A percentile compares a stretch with the other conserved stretches of the same genome.
Evolutionary conservation across 2,888 invertebrate genomes (phyloP).

Genomic region (Tholera decimalis): DNA sequence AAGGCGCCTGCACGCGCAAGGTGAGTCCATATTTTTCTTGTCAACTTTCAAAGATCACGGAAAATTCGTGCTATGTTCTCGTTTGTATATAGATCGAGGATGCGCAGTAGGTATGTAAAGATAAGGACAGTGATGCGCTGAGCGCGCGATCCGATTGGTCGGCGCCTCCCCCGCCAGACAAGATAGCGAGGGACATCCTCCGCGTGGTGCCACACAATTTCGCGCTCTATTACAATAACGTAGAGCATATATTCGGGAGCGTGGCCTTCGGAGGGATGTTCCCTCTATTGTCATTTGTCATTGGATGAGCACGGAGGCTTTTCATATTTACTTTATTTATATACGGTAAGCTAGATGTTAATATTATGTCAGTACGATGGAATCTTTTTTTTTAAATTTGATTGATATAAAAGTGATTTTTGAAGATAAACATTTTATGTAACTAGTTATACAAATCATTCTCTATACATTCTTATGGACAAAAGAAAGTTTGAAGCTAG

Average conservation of each 20-base stretch:
- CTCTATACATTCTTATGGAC: slow-evolving; percentile 9
- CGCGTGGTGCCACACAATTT: slow-evolving; percentile 66
- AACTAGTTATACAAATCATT: slow-evolving; percentile 3
- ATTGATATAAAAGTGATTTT: background rate
- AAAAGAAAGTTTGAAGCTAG: slow-evolving; percentile 30
- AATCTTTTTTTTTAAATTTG: background rate
- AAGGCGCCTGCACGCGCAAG: slow-evolving; percentile 93
- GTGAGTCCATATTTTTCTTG: slow-evolving; percentile 83
- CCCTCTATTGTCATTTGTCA: slow-evolving; percentile 89
- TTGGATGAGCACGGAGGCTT: slow-evolving; percentile 88
- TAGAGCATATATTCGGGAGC: slow-evolving; percentile 72
- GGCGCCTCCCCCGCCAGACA: slow-evolving; percentile 89
- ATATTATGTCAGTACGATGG: slow-evolving; percentile 27
- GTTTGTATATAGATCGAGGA: slow-evolving; percentile 64
- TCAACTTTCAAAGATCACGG: slow-evolving; percentile 40
- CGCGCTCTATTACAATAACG: slow-evolving; percentile 54
- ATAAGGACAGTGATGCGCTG: slow-evolving; percentile 88
- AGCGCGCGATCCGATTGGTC: slow-evolving; percentile 82
- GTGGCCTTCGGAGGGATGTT: slow-evolving; percentile 82
- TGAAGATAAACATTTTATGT: background rate
- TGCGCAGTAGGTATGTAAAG: slow-evolving; percentile 85
- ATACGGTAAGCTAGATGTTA: slow-evolving; percentile 62
- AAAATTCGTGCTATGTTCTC: slow-evolving; percentile 7
- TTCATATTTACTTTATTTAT: slow-evolving; percentile 85
- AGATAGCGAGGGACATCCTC: slow-evolving; percentile 90